Evolutionary conservation across 2,113 vertebrate species (phyloP).

Genomic region (Sprattus sprattus): DNA sequence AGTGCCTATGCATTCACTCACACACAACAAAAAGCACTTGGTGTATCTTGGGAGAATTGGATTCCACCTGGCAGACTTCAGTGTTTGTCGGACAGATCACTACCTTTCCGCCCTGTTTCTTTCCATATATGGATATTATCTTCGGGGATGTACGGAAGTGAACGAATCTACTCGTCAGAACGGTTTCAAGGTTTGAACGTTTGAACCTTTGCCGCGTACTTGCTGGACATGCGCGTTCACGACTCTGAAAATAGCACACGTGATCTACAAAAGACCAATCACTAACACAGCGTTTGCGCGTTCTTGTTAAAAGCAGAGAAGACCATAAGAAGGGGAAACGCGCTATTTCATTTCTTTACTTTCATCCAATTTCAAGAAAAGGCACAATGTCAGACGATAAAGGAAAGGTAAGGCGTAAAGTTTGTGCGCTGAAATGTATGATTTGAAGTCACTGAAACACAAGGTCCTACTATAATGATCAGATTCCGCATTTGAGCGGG

Average conservation of each 20-base stretch:
- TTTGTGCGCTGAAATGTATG: too few relatives aligned
- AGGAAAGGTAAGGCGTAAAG: constrained; percentile 76
- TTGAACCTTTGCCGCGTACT: background rate
- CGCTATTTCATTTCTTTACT: constrained; percentile 38
- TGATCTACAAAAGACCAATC: constrained; percentile 69
- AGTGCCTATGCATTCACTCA: too few relatives aligned
- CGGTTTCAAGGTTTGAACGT: too few relatives aligned
- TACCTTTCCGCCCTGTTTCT: background rate
- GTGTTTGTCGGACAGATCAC: too few relatives aligned
- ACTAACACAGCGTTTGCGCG: constrained; percentile 68
- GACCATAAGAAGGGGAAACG: constrained; percentile 60
- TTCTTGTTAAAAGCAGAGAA: constrained; percentile 61
- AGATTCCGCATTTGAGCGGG: constrained; percentile 64
- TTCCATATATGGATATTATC: background rate
- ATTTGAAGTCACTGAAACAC: background rate
- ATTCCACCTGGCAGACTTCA: too few relatives aligned
- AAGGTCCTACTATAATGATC: background rate
- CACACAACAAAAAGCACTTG: too few relatives aligned
- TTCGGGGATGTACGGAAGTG: too few relatives aligned
- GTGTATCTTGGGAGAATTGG: too few relatives aligned
- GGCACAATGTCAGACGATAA: constrained; percentile 84
- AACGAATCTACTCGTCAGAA: constrained; percentile 41
- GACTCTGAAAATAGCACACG: constrained; percentile 68
- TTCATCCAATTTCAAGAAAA: background rate
- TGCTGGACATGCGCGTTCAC: constrained; percentile 47